phyloP scores from a whole-genome alignment of 1,140 invertebrate genomes.

The Rhizoglyphus robini region DNA sequence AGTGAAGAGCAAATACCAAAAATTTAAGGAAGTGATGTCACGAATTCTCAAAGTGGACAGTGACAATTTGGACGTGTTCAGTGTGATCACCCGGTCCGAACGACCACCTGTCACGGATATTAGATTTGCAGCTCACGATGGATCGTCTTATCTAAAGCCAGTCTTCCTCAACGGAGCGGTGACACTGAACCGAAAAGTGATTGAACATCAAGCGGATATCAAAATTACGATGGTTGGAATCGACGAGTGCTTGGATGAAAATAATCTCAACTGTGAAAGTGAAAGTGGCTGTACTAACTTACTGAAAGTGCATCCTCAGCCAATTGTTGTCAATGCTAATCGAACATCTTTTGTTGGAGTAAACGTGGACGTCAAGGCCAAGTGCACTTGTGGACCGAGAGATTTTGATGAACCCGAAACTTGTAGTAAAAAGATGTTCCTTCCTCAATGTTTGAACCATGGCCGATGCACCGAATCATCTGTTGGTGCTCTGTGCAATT shows the following conservation, averaged over 20 bases:
- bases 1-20: constrained; percentile 69
- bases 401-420: constrained; percentile 78
- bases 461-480: constrained; percentile 48
- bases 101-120: constrained; percentile 81
- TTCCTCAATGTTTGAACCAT: constrained; percentile 75
- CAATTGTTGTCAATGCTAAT: constrained; percentile 91
- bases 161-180: constrained; percentile 84
- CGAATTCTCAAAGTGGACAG: constrained; percentile 64
- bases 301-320: constrained; percentile 68
- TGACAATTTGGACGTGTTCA: constrained; percentile 89
- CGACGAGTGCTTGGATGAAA: constrained; percentile 89
- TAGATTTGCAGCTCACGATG: constrained; percentile 83
- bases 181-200: constrained; percentile 79
- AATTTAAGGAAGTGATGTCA: constrained; percentile 65
- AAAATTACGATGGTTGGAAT: constrained; percentile 96
- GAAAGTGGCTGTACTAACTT: constrained; percentile 88
- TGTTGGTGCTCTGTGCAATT: constrained; percentile 51
- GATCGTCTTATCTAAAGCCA: constrained; percentile 87
- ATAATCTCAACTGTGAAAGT: constrained; percentile 67
- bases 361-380: constrained; percentile 54
- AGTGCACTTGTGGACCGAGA: constrained; percentile 68
- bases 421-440: constrained; percentile 64
- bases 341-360: constrained; percentile 87
- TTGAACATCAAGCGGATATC: constrained; percentile 79
- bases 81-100: constrained; percentile 68